phyloP scores from a whole-genome alignment of 2,113 vertebrate genomes.

The Podiceps cristatus region DNA sequence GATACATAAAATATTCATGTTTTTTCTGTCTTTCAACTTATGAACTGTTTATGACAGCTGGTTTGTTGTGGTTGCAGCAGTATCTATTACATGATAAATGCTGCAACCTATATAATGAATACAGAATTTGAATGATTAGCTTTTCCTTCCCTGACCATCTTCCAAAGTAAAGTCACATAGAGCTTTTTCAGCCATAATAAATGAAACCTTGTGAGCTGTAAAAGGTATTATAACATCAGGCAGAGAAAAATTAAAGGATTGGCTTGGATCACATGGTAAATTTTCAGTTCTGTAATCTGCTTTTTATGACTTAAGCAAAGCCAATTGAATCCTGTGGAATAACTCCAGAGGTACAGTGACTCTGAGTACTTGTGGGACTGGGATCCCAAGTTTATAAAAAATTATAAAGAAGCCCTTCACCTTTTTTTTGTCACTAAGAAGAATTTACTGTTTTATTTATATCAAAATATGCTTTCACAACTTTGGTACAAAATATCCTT shows the following conservation, averaged over 20 bases:
- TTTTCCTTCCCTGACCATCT: not conserved
- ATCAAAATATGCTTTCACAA: not conserved
- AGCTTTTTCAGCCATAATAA: not conserved
- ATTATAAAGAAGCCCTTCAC: not conserved
- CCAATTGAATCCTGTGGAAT: not conserved
- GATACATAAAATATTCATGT: not conserved
- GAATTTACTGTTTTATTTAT: not conserved
- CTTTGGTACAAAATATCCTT: fast-evolving
- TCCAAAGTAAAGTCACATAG: not conserved
- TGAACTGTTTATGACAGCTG: not conserved
- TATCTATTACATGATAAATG: not conserved
- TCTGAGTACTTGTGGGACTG: not conserved
- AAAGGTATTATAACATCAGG: not conserved
- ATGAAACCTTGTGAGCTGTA: not conserved
- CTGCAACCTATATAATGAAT: not conserved
- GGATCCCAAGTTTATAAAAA: not conserved
- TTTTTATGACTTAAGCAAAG: not conserved
- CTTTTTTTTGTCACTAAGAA: not conserved
- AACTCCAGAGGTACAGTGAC: not conserved
- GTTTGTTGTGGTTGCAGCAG: not conserved
- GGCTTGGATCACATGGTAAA: not conserved
- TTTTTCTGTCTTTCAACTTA: not conserved
- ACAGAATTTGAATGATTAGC: not conserved
- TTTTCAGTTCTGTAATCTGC: not conserved
- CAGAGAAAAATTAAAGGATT: not conserved